Evolutionary conservation across 2,113 vertebrate genomes (phyloP).

Genomic region (Phaethornis superciliosus): DNA sequence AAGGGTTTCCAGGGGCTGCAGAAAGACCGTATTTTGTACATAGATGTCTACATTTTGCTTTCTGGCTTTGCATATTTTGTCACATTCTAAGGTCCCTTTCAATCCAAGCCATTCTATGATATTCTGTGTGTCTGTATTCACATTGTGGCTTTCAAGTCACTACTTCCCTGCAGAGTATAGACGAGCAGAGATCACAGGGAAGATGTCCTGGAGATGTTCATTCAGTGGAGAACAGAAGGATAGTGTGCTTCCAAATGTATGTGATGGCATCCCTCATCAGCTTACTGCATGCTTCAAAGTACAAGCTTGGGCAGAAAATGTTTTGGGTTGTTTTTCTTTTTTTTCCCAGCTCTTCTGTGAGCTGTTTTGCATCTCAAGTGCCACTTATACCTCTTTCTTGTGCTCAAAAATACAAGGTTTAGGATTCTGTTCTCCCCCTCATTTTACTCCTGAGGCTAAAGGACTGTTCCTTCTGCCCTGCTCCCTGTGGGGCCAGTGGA

Average conservation of each 20-base stretch:
- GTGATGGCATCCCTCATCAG: background rate
- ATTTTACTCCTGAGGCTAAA: background rate
- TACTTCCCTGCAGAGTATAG: background rate
- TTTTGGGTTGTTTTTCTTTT: too few relatives aligned
- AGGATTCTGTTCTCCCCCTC: background rate
- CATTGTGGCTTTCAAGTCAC: background rate
- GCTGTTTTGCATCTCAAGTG: background rate
- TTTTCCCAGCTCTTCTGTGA: background rate
- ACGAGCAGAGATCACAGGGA: background rate
- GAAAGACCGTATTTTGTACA: background rate
- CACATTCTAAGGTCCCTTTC: background rate
- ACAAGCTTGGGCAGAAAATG: background rate
- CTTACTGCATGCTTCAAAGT: background rate
- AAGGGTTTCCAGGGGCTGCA: background rate
- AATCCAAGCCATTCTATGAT: too few relatives aligned
- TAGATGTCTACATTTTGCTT: background rate
- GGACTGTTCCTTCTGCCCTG: background rate
- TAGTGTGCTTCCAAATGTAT: background rate
- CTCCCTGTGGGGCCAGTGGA: background rate
- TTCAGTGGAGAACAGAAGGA: background rate
- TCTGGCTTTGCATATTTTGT: background rate
- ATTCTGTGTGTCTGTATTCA: background rate
- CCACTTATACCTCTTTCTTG: background rate
- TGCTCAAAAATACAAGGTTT: background rate
- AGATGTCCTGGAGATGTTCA: background rate